Conservation (phyloP, 2,888 invertebrate species). For the Lithophane semibrunnea region DNA sequence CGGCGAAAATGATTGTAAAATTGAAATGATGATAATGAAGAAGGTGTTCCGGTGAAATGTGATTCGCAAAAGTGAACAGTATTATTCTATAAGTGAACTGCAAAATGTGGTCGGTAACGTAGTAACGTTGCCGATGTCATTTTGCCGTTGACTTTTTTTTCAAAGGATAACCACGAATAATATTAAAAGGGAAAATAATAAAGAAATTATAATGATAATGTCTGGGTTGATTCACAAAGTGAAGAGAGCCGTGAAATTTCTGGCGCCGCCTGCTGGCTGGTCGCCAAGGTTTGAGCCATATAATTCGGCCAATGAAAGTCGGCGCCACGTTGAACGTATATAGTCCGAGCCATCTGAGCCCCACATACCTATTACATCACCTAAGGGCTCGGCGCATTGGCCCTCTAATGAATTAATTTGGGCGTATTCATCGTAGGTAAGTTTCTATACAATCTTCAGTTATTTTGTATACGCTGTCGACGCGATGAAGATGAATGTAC, state of each 20-base stretch:
- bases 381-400: background rate
- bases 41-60: no score
- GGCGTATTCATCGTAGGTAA: background rate
- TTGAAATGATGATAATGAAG: no score
- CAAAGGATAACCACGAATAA: constrained; percentile 54
- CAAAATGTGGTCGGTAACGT: no score
- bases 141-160: constrained; percentile 3
- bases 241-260: constrained; percentile 63
- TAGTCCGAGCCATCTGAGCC: constrained; percentile 16
- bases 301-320: constrained; percentile 58
- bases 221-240: constrained; percentile 54
- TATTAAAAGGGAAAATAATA: constrained; percentile 49
- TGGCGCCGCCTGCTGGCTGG: constrained; percentile 60
- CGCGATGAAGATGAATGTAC: background rate
- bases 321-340: constrained; percentile 36
- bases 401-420: constrained; percentile 1
- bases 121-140: constrained; percentile 30
- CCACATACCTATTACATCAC: constrained; percentile 16
- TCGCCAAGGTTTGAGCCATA: constrained; percentile 53
- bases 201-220: constrained; percentile 51
- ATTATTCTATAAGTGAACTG: no score
- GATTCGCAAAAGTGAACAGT: no score
- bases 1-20: no score
- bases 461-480: background rate
- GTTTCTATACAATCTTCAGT: background rate